Conservation (phyloP, 37 sponge, comb jelly and placozoan genomes). For the Aphrocallistes beatrix region DNA sequence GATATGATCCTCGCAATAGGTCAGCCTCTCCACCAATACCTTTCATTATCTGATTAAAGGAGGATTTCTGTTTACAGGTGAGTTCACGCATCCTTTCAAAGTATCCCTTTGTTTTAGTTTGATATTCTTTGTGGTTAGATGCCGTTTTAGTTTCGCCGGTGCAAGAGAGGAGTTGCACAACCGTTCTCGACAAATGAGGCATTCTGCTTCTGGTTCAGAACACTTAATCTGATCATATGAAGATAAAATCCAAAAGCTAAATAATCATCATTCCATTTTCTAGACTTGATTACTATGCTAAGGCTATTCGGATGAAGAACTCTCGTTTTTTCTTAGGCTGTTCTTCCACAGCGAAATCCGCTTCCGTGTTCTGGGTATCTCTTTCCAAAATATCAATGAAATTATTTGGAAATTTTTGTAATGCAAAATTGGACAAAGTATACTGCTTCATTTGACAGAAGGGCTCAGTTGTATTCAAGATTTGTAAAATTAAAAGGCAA, state of each 20-base stretch:
- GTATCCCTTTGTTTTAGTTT: neutral
- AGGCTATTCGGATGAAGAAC: neutral
- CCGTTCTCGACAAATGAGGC: neutral
- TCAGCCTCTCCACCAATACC: neutral
- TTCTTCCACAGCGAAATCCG: neutral
- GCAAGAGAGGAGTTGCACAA: neutral
- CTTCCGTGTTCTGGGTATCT: neutral
- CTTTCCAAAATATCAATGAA: too few species aligned
- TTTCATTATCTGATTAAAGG: conserved; percentile 11
- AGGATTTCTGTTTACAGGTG: conserved; percentile 4
- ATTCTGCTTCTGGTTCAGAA: conserved; percentile 3
- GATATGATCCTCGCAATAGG: neutral
- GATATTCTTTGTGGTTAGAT: conserved; percentile 17
- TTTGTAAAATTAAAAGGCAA: too few species aligned
- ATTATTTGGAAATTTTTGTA: neutral
- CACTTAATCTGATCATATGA: conserved; percentile 10
- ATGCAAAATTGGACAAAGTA: neutral
- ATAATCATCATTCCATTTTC: conserved; percentile 10
- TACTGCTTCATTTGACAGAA: neutral
- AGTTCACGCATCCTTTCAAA: conserved; percentile 3
- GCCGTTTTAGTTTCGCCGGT: conserved; percentile 3
- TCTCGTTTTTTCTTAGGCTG: conserved; percentile 12
- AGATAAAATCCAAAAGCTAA: neutral
- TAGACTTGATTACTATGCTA: neutral
- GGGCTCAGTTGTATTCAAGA: too few species aligned